Base-by-base conservation (phyloP, 2,113 vertebrate species). In the Lasiurus borealis region DNA sequence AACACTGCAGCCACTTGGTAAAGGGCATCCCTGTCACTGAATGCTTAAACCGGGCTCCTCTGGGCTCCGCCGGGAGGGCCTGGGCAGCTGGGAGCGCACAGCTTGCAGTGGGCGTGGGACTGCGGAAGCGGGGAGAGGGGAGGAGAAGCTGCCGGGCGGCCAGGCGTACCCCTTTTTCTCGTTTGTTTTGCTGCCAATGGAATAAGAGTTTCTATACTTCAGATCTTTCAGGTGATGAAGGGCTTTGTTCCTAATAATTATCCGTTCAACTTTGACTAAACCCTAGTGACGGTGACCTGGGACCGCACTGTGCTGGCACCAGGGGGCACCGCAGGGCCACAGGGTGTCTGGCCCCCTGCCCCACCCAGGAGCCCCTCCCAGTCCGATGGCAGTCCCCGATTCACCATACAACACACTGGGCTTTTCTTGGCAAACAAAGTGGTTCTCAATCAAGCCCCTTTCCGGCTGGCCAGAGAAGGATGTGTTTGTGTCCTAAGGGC, bases 401-500 rank as follows among this genome's bases (percentile, higher is more conserved):
- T 7, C 40, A 25, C 0, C 1, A 19, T 11, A 31, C 12, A 54
- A 40, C 3, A 0, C 13, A 7, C 46, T 34, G n/a, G 40, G 44
- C 52, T 23, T 80, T 36, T 69, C 80, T 40, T 23, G 25, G 31
- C 36, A 44, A 59, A 83, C 25, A 57, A 19, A 34, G 73, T 7
- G 85, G 8, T 68, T 89, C 73, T 36, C 57, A 40, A 12, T n/a
- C 25, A 80, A 68, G 14, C 14, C 0, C 1, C 25, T 25, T 54
- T 5, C 40, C 9, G 3, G 0, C 18, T 21, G 21, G 6, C 1
- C 4, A 1, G 21, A 75, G 50, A 34, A 78, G 77, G 16, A 23
- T 1, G 3, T 19, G 36, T 16, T 34, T 2, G 8, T 8, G 10
- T 36, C 11, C 11, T 0, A 1, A 21, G 23, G 8, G 27, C 34